Conservation (phyloP, 2,113 vertebrate genomes). For the Strix uralensis region DNA sequence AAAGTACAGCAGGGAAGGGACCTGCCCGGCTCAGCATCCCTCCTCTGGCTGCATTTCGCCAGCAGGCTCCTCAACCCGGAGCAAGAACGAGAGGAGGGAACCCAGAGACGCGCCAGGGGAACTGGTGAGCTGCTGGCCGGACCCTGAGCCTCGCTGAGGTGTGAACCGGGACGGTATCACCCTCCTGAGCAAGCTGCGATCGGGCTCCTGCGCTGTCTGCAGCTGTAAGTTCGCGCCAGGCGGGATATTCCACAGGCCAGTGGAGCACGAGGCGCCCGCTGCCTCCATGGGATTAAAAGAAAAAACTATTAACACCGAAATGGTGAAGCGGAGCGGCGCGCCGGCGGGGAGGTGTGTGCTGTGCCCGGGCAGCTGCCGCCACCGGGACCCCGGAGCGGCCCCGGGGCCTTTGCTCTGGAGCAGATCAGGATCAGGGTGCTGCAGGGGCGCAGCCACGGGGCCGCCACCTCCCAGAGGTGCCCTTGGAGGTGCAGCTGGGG, state of each 20-base stretch:
- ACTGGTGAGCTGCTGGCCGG: fast-evolving
- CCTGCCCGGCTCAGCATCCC: not conserved
- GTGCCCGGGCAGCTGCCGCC: fast-evolving
- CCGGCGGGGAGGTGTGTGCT: fast-evolving
- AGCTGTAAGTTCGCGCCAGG: fast-evolving
- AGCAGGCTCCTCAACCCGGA: not conserved
- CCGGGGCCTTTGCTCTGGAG: not conserved
- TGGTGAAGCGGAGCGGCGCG: fast-evolving
- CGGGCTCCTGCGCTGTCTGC: fast-evolving
- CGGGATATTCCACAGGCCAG: not conserved
- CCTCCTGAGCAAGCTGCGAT: not conserved
- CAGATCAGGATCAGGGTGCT: not conserved
- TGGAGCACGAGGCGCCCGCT: not conserved
- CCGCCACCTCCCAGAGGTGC: not conserved
- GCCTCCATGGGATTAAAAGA: not conserved
- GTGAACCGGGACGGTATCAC: fast-evolving
- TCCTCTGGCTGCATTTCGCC: not conserved
- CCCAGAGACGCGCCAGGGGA: not conserved
- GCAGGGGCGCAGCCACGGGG: not conserved
- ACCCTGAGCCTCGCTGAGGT: not conserved
- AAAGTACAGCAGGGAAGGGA: not conserved
- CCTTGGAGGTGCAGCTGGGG: not conserved
- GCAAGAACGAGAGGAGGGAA: not conserved
- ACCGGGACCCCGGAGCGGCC: fast-evolving
- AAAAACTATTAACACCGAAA: not conserved